phyloP scores from a whole-genome alignment of 2,113 vertebrate species.

The Mesembrinibis cayennensis region DNA sequence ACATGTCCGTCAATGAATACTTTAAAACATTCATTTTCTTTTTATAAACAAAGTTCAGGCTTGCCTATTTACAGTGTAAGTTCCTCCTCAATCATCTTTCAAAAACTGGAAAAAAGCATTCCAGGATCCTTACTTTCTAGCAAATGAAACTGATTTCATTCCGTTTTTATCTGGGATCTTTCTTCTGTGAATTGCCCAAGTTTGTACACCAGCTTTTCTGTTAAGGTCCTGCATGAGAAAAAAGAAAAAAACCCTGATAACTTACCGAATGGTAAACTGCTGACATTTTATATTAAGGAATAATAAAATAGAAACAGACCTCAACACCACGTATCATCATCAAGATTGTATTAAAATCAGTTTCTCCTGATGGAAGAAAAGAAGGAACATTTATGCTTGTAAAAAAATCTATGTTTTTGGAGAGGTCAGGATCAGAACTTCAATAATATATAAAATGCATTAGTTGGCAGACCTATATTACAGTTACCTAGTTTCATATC shows the following conservation, averaged over 20 bases:
- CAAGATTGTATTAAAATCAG: background rate
- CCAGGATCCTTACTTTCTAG: background rate
- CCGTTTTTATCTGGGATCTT: background rate
- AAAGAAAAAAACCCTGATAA: background rate
- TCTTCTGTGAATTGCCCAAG: background rate
- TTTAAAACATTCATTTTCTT: background rate
- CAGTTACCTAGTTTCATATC: background rate
- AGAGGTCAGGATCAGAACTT: background rate
- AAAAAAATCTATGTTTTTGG: background rate
- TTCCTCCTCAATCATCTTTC: background rate
- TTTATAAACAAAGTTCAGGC: background rate
- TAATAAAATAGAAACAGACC: background rate
- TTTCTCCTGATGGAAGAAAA: background rate
- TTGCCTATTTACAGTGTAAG: background rate
- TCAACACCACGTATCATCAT: background rate
- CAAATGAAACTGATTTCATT: background rate
- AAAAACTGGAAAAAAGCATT: background rate
- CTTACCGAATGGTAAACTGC: background rate
- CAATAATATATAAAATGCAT: background rate
- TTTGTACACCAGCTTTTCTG: background rate
- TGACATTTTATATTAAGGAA: background rate
- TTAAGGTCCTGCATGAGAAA: background rate
- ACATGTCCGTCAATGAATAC: background rate
- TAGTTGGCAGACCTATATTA: background rate
- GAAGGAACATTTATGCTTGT: background rate